Conservation (phyloP, 1,140 invertebrate species). For the Parasteatoda tepidariorum region DNA sequence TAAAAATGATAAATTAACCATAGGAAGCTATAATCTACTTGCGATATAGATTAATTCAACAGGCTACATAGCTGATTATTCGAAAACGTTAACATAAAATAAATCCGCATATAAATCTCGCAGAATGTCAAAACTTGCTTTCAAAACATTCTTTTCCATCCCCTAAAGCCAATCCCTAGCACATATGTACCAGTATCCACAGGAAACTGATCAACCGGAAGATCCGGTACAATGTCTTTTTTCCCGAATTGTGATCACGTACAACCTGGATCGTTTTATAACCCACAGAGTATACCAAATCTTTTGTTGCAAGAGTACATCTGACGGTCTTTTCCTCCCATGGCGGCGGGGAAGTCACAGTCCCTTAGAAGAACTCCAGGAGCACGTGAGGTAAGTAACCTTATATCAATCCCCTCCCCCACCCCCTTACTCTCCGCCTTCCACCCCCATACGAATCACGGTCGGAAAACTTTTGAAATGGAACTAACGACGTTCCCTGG, state of each 20-base stretch:
- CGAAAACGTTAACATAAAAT: too few relatives aligned
- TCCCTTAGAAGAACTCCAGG: neutral
- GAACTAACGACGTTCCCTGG: neutral
- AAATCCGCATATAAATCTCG: too few relatives aligned
- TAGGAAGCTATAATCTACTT: too few relatives aligned
- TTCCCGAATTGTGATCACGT: neutral
- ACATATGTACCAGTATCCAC: too few relatives aligned
- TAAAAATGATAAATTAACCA: too few relatives aligned
- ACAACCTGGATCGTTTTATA: neutral
- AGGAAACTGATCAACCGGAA: too few relatives aligned
- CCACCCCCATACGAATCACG: neutral
- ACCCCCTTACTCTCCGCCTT: neutral
- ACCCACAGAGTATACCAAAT: neutral
- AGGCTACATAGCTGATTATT: too few relatives aligned
- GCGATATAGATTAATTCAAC: too few relatives aligned
- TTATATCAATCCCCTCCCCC: neutral
- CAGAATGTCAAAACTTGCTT: too few relatives aligned
- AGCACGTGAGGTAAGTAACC: neutral
- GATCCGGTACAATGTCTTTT: too few relatives aligned
- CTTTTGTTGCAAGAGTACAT: neutral
- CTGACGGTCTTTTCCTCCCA: neutral
- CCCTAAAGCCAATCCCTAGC: too few relatives aligned
- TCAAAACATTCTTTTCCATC: too few relatives aligned
- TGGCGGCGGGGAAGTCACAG: neutral
- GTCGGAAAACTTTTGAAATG: neutral